A percentile compares a stretch with the other conserved stretches of the same genome.
Evolutionary conservation across 2,888 invertebrate species (phyloP).

Genomic region (Octonoba sinensis): DNA sequence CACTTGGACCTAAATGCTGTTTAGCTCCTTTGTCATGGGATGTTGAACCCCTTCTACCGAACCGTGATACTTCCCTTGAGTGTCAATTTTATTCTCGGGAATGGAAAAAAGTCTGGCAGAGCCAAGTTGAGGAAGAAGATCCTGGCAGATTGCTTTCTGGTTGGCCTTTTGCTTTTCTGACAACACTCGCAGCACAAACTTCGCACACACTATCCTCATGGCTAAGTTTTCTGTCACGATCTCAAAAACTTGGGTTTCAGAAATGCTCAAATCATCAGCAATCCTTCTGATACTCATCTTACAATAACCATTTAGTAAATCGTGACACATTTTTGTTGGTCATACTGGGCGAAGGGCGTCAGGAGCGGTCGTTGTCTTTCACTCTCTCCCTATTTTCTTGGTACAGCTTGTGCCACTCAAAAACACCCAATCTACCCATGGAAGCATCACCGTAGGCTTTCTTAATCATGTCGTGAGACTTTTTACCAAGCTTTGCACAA

Average conservation of each 20-base stretch:
- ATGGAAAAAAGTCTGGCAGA: no score
- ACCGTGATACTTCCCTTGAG: neutral
- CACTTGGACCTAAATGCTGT: neutral
- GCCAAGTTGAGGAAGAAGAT: neutral
- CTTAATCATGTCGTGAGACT: no score
- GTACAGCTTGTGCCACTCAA: neutral
- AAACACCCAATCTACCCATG: neutral
- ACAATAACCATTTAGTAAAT: neutral
- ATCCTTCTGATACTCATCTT: neutral
- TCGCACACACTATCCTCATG: neutral
- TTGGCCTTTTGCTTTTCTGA: neutral
- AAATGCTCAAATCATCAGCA: neutral
- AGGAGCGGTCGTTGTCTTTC: no score
- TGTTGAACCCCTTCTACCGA: neutral
- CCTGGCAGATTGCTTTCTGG: neutral
- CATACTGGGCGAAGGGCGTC: neutral
- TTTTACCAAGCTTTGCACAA: neutral
- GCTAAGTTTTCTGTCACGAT: neutral
- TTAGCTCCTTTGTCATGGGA: neutral
- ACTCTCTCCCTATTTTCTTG: neutral
- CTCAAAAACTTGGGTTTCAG: conserved; percentile 1
- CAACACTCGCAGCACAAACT: neutral
- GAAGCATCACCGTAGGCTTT: no score
- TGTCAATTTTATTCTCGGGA: no score
- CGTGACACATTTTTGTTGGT: neutral